Base-by-base conservation (phyloP, 2,797 vertebrate species). In the Urocyon cinereoargenteus region DNA sequence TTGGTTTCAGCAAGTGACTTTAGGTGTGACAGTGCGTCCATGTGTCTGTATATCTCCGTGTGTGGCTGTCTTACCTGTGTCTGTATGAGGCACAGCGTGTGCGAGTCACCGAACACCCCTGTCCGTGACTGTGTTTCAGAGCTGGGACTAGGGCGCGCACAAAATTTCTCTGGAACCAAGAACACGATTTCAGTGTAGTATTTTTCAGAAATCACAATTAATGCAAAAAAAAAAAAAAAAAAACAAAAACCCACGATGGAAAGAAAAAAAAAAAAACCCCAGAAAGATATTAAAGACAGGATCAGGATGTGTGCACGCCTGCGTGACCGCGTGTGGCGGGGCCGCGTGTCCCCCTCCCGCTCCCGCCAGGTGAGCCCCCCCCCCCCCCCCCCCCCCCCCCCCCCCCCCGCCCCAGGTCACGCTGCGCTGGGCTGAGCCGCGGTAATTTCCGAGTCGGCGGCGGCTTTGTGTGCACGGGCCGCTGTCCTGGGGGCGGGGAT, bases 391-490 rank as follows among this genome's bases (percentile, higher is more conserved):
- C 68, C 84, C 45, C 84, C 84, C 95, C 87, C 92, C 4, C 94
- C 93, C 94, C 79, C 68, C 84, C 45, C 84, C 84, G n/a, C n/a
- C n/a, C n/a, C n/a, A n/a, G 40, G 97, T 97, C 98, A 97, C 96
- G 98, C 98, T 96, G 97, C 91, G 93, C 97, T 96, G 96, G 93
- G 94, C 93, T 93, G 97, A 96, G 96, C 97, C 87, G 51, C 88
- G 81, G 93, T 97, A 95, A 97, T 98, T 98, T 97, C 96, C 95
- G 94, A 97, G 96, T 94, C 96, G 90, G 97, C 94, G 89, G 90
- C 91, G 94, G 97, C 97, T 98, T 98, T 97, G 97, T 97, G 97
- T 97, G 96, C 97, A 95, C 95, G 51, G 96, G 97, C 90, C 97
- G 85, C 97, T n/a, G 97, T 94, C 97, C 95, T 40, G 97, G 95